Conservation (phyloP, 2,113 vertebrate species). For the Mastomys coucha region DNA sequence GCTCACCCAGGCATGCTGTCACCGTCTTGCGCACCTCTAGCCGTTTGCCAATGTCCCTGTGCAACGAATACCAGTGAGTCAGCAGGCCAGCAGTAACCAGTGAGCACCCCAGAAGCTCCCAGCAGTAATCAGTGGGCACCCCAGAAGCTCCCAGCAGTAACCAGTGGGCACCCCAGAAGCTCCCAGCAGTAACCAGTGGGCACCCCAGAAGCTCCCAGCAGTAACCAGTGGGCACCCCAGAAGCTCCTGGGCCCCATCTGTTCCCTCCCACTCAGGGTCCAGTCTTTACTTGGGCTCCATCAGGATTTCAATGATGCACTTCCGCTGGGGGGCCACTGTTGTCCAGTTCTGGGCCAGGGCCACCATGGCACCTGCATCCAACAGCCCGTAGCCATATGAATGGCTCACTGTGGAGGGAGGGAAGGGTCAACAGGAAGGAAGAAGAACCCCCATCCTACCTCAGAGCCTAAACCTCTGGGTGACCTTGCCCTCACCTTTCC, state of each 20-base stretch:
- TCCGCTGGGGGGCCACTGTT: constrained; percentile 92
- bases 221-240: too few species aligned
- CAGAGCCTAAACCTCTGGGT: accelerated
- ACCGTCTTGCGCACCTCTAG: constrained; percentile 92
- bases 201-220: too few species aligned
- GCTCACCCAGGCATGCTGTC: constrained; percentile 91
- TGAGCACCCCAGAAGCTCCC: too few species aligned
- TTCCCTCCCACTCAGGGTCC: background rate
- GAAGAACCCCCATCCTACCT: accelerated
- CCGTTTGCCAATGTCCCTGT: constrained; percentile 95
- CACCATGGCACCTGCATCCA: constrained; percentile 96
- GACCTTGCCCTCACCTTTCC: constrained; percentile 90
- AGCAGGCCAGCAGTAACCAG: accelerated
- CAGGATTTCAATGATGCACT: constrained; percentile 94
- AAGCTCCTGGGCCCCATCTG: accelerated
- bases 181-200: too few species aligned
- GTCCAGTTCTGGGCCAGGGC: constrained; percentile 96
- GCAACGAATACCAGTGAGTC: background rate
- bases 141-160: too few species aligned
- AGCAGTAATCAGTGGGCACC: too few species aligned
- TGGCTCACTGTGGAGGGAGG: constrained; percentile 93
- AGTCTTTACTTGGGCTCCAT: constrained; percentile 91
- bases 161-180: too few species aligned
- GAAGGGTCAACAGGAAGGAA: accelerated
- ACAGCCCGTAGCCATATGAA: constrained; percentile 95